Conservation (phyloP, 2,888 invertebrate species). For the Pachydiplax longipennis region DNA sequence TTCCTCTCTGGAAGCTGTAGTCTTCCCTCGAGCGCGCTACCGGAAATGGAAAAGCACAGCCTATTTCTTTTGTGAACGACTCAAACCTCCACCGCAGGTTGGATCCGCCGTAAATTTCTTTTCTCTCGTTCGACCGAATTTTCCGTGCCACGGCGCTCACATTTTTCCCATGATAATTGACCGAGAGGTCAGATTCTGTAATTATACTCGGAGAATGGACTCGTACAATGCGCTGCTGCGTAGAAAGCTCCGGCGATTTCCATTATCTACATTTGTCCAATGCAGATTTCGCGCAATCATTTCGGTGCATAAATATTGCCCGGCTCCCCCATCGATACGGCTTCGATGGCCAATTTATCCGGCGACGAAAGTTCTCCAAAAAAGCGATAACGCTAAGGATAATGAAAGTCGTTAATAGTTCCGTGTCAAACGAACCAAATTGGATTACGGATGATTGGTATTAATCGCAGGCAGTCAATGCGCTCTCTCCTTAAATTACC, state of each 20-base stretch:
- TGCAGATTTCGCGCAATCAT: background rate
- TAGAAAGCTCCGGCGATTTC: background rate
- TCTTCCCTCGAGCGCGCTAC: background rate
- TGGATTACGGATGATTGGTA: background rate
- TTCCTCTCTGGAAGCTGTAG: background rate
- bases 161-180: background rate
- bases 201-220: background rate
- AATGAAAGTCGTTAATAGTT: background rate
- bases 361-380: background rate
- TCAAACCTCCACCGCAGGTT: background rate
- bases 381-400: background rate
- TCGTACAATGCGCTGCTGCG: background rate
- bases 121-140: background rate
- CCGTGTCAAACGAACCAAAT: background rate
- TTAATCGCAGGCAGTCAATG: background rate
- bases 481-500: background rate
- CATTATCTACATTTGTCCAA: background rate
- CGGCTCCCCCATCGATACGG: background rate
- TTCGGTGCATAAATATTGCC: background rate
- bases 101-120: background rate
- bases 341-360: background rate
- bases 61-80: background rate
- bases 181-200: background rate
- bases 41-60: background rate
- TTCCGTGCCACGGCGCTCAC: background rate